Conservation (phyloP, 2,113 vertebrate genomes). For the Actenoides hombroni region DNA sequence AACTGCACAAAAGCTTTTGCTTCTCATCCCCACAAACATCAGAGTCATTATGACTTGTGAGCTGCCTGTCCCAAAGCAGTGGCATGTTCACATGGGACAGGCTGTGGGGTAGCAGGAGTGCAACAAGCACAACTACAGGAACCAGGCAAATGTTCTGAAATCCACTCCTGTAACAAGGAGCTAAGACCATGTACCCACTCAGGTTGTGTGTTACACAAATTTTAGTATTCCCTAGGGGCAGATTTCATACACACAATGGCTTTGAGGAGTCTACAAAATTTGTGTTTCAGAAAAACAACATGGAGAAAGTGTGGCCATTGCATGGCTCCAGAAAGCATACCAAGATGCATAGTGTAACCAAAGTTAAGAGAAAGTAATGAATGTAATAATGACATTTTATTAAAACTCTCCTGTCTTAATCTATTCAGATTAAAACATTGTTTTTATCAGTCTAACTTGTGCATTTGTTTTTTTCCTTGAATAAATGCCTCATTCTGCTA, state of each 20-base stretch:
- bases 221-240: background rate
- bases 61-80: background rate
- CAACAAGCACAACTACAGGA: background rate
- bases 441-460: background rate
- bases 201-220: background rate
- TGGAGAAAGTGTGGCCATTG: background rate
- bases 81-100: accelerated
- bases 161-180: background rate
- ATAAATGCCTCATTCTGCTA: conserved; percentile 26
- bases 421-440: background rate
- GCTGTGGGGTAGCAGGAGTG: background rate
- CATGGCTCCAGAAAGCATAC: background rate
- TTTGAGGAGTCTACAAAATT: background rate
- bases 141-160: background rate
- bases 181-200: background rate
- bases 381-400: background rate
- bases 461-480: background rate
- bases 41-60: accelerated
- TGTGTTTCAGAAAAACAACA: background rate
- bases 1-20: background rate
- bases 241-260: background rate
- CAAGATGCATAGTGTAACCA: background rate
- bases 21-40: background rate
- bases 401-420: background rate
- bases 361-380: background rate